Evolutionary conservation across 2,888 invertebrate species (phyloP).

Genomic region (Diloba caeruleocephala): DNA sequence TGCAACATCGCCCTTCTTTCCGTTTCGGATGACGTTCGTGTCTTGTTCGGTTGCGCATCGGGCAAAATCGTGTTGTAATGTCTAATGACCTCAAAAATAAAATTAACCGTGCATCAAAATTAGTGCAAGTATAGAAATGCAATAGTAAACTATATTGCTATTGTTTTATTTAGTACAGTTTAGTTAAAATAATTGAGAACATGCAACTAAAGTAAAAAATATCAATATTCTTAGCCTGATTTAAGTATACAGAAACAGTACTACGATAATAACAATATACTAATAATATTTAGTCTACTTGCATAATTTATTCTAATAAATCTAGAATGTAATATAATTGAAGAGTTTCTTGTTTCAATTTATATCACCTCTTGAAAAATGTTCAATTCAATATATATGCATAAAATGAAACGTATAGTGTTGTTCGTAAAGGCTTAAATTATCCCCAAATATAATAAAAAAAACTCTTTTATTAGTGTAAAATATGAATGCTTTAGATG

Average conservation of each 20-base stretch:
- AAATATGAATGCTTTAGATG: no score
- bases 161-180: neutral
- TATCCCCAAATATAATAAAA: no score
- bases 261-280: no score
- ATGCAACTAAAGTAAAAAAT: neutral
- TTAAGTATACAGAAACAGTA: neutral
- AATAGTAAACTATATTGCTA: slow-evolving; percentile 3
- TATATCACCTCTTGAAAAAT: no score
- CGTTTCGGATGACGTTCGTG: slow-evolving; percentile 80
- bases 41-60: slow-evolving; percentile 74
- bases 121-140: slow-evolving; percentile 13
- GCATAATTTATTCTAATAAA: no score
- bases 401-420: slow-evolving; percentile 26
- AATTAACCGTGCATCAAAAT: slow-evolving; percentile 50
- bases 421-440: no score
- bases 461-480: no score
- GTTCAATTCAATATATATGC: neutral
- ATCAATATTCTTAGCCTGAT: neutral
- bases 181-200: neutral
- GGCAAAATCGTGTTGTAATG: slow-evolving; percentile 68
- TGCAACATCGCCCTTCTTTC: slow-evolving; percentile 60
- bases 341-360: no score
- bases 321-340: no score
- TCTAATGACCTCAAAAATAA: slow-evolving; percentile 76
- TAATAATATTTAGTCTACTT: no score